phyloP scores from a whole-genome alignment of 30 jellyfish, hydroid and myxozoan species.

The Pelagia noctiluca region DNA sequence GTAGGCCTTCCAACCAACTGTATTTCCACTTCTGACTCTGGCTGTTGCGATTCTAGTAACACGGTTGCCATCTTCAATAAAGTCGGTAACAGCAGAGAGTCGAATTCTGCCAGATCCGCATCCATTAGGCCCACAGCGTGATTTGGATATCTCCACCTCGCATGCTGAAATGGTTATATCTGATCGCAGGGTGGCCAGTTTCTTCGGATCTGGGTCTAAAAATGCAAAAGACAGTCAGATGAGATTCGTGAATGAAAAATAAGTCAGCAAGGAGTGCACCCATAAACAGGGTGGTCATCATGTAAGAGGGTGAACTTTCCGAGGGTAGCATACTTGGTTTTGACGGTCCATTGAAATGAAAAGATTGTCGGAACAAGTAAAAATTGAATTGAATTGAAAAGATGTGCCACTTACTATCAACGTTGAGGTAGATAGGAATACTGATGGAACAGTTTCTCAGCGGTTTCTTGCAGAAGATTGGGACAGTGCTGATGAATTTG shows the following conservation, averaged over 20 bases:
- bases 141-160: constrained; percentile 42
- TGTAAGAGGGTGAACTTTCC: neutral
- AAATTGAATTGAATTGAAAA: neutral
- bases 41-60: constrained; percentile 68
- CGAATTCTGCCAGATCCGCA: constrained; percentile 60
- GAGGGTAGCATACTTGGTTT: too few relatives aligned
- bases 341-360: too few relatives aligned
- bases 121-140: constrained; percentile 41
- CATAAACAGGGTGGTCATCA: neutral
- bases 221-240: neutral
- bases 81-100: constrained; percentile 68
- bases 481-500: constrained; percentile 63
- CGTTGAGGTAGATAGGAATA: constrained; percentile 60
- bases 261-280: neutral
- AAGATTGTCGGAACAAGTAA: too few relatives aligned
- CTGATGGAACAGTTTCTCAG: constrained; percentile 41
- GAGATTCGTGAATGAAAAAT: too few relatives aligned
- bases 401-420: constrained; percentile 58
- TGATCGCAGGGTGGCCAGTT: constrained; percentile 69
- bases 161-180: constrained; percentile 70
- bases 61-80: constrained; percentile 70
- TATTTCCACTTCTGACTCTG: constrained; percentile 52
- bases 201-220: constrained; percentile 75
- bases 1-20: constrained; percentile 72
- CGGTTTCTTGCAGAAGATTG: constrained; percentile 49